Conservation (phyloP, 2,797 vertebrate genomes). For the Pseudotriccus pelzelni region DNA sequence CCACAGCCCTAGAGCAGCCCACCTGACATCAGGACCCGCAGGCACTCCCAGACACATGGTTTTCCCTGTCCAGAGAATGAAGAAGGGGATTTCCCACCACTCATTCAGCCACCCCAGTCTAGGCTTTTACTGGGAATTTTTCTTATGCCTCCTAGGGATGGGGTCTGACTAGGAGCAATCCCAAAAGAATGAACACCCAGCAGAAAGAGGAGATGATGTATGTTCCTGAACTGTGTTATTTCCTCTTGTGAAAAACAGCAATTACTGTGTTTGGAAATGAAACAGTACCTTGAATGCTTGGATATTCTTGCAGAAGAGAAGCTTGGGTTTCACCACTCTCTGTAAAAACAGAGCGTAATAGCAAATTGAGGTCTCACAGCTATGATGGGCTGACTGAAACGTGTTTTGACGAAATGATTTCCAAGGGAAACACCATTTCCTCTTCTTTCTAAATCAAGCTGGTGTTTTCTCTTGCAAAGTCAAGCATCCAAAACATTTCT, state of each 20-base stretch:
- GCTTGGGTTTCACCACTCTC: background rate
- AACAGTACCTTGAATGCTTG: background rate
- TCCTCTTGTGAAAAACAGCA: background rate
- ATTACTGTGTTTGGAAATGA: background rate
- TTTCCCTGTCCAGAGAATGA: background rate
- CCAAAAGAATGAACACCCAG: background rate
- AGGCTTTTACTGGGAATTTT: background rate
- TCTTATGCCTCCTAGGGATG: background rate
- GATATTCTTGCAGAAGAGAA: background rate
- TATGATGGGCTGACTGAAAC: background rate
- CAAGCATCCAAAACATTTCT: background rate
- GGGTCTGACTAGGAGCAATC: background rate
- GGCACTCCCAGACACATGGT: fast-evolving
- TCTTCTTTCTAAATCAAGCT: background rate
- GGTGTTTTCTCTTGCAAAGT: background rate
- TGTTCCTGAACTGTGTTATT: background rate
- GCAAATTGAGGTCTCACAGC: background rate
- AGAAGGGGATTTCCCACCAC: background rate
- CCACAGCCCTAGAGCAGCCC: fast-evolving
- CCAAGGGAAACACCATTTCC: background rate
- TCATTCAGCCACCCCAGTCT: background rate
- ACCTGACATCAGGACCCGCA: background rate
- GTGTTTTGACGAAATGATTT: background rate
- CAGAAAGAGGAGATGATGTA: background rate
- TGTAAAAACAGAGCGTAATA: background rate